These are phyloP conservation scores for Bombus soroeensis DNA, from an alignment of 1,140 invertebrate species.

Conservation along the genomic window DNA sequence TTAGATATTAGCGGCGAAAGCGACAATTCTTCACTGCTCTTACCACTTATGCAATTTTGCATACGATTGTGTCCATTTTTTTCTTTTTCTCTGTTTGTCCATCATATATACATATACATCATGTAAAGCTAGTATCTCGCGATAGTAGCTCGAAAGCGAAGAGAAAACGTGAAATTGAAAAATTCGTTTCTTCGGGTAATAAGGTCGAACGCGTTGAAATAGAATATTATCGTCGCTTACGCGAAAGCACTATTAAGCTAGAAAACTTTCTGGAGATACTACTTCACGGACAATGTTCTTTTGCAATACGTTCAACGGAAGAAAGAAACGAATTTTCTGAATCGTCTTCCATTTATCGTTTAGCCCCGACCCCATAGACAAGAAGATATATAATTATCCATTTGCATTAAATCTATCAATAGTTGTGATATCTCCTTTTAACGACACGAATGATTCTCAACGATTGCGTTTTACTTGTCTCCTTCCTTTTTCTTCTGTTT, in stretches of 20 bases:
- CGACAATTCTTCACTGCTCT: conserved; percentile 3
- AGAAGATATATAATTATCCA: conserved; percentile 9
- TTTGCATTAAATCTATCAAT: conserved; percentile 16
- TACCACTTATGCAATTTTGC: background rate
- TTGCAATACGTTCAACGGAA: background rate
- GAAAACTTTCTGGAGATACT: background rate
- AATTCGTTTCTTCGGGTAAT: background rate
- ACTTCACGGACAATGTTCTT: background rate
- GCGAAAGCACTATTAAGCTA: background rate
- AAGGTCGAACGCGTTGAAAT: background rate
- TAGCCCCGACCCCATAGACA: background rate
- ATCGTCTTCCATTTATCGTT: background rate
- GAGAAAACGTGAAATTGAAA: background rate
- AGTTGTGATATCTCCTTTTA: background rate
- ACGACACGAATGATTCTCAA: background rate
- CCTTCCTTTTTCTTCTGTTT: background rate
- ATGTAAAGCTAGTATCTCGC: background rate
- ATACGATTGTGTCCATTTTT: background rate
- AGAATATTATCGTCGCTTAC: background rate
- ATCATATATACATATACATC: background rate
- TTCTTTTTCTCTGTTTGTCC: background rate
- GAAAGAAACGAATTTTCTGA: background rate
- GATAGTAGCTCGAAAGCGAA: background rate
- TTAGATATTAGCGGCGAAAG: conserved; percentile 9
- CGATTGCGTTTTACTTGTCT: background rate